Conservation (phyloP, 2,113 vertebrate genomes). For the Eulacestoma nigropectus region DNA sequence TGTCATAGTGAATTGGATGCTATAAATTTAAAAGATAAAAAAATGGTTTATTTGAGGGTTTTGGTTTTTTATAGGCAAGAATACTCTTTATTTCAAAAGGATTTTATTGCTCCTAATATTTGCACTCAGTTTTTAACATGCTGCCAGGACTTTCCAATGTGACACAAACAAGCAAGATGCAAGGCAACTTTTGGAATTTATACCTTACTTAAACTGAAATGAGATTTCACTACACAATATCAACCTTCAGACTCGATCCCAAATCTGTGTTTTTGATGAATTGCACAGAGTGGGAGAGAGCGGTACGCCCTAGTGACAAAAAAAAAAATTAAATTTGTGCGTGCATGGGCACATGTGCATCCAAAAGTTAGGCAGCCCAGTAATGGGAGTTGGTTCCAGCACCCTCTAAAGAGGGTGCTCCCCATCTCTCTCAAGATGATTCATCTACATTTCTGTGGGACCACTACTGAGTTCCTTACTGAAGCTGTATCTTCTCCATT, state of each 20-base stretch:
- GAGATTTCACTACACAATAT: neutral
- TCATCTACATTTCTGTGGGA: neutral
- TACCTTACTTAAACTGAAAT: neutral
- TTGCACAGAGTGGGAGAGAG: neutral
- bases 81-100: neutral
- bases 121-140: neutral
- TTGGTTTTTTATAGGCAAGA: neutral
- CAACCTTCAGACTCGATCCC: neutral
- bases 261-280: neutral
- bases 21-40: neutral
- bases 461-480: neutral
- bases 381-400: neutral
- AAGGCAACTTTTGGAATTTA: neutral
- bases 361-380: neutral
- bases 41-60: neutral
- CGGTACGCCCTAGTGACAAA: neutral
- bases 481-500: neutral
- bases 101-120: neutral
- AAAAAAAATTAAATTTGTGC: neutral
- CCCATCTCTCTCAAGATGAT: neutral
- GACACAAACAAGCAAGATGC: neutral
- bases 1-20: neutral
- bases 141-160: neutral
- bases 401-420: neutral
- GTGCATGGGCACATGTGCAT: neutral